Evolutionary conservation across 2,113 vertebrate genomes (phyloP).

Genomic region (Chlorodrepanis virens): DNA sequence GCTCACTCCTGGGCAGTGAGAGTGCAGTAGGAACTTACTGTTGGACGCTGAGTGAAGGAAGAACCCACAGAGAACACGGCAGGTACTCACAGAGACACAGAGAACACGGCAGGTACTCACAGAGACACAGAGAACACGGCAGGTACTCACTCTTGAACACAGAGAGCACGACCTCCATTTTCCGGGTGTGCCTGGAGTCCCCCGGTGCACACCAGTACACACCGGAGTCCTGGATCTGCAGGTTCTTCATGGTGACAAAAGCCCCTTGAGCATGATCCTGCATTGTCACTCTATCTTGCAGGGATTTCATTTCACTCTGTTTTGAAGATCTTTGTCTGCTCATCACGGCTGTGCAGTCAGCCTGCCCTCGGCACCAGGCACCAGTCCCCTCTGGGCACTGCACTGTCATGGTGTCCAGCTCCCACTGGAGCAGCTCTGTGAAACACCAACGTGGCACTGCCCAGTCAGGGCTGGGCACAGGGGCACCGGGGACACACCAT

Average conservation of each 20-base stretch:
- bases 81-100: too few relatives aligned
- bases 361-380: not conserved
- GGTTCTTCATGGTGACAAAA: not conserved
- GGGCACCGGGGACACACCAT: not conserved
- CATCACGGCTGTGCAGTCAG: rapidly evolving
- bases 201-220: constrained; percentile 33
- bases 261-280: rapidly evolving
- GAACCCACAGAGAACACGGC: too few relatives aligned
- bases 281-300: rapidly evolving
- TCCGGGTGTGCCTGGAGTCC: rapidly evolving
- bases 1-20: not conserved
- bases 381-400: not conserved
- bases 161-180: not conserved
- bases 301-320: rapidly evolving
- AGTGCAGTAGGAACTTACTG: not conserved
- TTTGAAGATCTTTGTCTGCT: rapidly evolving
- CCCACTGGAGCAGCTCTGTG: not conserved
- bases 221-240: not conserved
- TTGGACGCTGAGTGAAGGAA: not conserved
- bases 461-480: rapidly evolving
- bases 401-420: not conserved
- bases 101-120: too few relatives aligned
- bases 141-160: constrained; percentile 1
- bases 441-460: not conserved
- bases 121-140: not conserved